A percentile compares a stretch with the other conserved stretches of the same genome.
These are phyloP conservation scores for Benthochromis sp. DNA, from an alignment of 2,113 vertebrate species.

Conservation along the genomic window DNA sequence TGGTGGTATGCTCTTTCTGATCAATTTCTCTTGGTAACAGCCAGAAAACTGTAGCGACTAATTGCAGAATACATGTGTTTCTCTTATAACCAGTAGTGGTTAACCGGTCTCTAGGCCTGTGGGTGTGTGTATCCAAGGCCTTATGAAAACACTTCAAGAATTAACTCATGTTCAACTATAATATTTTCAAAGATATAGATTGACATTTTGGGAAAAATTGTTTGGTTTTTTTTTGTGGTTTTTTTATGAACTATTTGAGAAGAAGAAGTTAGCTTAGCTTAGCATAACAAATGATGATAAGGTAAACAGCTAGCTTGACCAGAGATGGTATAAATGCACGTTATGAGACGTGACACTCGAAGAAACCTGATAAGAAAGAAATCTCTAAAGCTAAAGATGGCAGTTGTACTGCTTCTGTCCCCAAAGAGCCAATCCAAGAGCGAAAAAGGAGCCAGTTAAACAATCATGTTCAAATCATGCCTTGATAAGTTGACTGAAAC, in stretches of 20 bases:
- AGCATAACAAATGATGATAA: not conserved
- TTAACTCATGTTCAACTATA: not conserved
- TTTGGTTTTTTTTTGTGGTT: rapidly evolving
- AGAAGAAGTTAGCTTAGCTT: not conserved
- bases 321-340: not conserved
- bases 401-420: not conserved
- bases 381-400: not conserved
- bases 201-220: not conserved
- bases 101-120: rapidly evolving
- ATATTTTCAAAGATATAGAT: not conserved
- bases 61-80: not conserved
- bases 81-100: not conserved
- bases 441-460: not conserved
- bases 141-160: not conserved
- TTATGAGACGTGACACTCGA: not conserved
- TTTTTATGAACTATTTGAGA: not conserved
- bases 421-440: not conserved
- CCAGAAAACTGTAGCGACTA: not conserved
- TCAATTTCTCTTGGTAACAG: not conserved
- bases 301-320: not conserved
- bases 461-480: not conserved
- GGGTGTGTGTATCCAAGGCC: rapidly evolving
- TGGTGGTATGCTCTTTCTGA: not conserved
- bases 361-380: not conserved
- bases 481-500: not conserved